Evolutionary conservation across 2,113 vertebrate genomes (phyloP), one percentile per base, ranked within the genome.

Genomic region (Meriones unguiculatus): DNA sequence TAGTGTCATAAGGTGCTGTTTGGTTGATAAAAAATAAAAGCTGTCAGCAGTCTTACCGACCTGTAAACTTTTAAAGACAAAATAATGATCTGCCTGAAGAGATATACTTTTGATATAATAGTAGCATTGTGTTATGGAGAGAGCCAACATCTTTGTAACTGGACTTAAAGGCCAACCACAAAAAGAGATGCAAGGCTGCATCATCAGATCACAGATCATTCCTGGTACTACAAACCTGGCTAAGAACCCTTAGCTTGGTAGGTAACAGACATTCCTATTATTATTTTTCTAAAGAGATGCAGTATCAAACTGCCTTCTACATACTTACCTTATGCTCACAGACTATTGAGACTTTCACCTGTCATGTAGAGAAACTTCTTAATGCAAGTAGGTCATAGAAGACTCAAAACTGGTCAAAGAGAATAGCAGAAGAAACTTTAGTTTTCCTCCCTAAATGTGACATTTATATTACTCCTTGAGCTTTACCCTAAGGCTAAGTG

Each of bases 401-500:
- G 13, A 46, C 13, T 84, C 24, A 18, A 13, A 64, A 38, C 25
- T 41, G 14, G 6, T 4, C n/a, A 84, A 84, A 64, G 24, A 2
- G 7, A 64, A 81, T 62, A 62, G 18, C 22, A 14, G 78, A 14
- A n/a, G 32, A 59, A 5, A 7, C 3, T 8, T 7, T 1, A 62
- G 35, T 59, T 2, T 6, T 38, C 7, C 22, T 38, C 3, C 32
- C 13, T 28, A 84, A 41, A 28, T 62, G 1, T 10, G 25, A 64
- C 38, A 64, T 62, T 64, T 64, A 18, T 30, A 41, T 41, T 14
- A 17, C n/a, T 62, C 6, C 24, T 41, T 28, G 12, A 64, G 6
- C n/a, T 1, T 28, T 84, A 7, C 4, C 0, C 13, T 7, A 64
- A 64, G 24, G 4, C 22, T 41, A 0, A 30, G n/a, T 64, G 24